Evolutionary conservation across 1,140 invertebrate species (phyloP).

Genomic region (Drosophila pectinifera): DNA sequence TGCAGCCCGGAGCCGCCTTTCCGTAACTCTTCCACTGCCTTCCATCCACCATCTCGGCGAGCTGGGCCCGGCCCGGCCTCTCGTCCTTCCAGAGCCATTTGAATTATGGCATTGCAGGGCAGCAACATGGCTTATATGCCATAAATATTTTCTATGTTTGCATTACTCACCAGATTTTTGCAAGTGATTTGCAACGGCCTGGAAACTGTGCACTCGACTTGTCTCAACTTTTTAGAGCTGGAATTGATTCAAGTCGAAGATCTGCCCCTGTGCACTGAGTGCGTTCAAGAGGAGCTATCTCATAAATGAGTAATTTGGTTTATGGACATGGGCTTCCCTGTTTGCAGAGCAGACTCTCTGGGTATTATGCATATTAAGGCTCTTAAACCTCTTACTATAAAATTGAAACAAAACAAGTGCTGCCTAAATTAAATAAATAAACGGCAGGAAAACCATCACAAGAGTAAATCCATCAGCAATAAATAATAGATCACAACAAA

Average conservation of each 20-base stretch:
- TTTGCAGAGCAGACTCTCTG: slow-evolving; percentile 1
- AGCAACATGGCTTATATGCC: slow-evolving; percentile 73
- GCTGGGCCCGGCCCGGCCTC: slow-evolving; percentile 25
- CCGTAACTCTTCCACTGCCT: slow-evolving; percentile 47
- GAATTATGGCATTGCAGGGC: slow-evolving; percentile 81
- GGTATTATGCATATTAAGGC: slow-evolving; percentile 1
- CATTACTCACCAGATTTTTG: slow-evolving; percentile 78
- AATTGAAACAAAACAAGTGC: not conserved
- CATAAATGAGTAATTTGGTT: slow-evolving; percentile 54
- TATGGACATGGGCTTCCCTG: slow-evolving; percentile 15
- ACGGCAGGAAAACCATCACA: not conserved
- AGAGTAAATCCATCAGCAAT: slow-evolving; percentile 12
- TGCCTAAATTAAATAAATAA: slow-evolving; percentile 3
- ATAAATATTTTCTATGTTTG: slow-evolving; percentile 82
- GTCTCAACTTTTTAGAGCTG: slow-evolving; percentile 35
- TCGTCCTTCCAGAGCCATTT: slow-evolving; percentile 62
- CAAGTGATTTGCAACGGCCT: slow-evolving; percentile 77
- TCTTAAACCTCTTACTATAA: slow-evolving; percentile 1
- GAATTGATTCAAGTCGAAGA: slow-evolving; percentile 59
- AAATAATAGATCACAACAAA: slow-evolving; percentile 6
- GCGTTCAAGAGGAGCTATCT: slow-evolving; percentile 12
- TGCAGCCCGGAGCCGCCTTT: slow-evolving; percentile 40
- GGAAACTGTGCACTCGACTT: slow-evolving; percentile 73
- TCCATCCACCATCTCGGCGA: slow-evolving; percentile 22
- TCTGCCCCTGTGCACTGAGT: slow-evolving; percentile 22